Evolutionary conservation across 2,113 vertebrate genomes (phyloP).

Genomic region (Myxocyprinus asiaticus): DNA sequence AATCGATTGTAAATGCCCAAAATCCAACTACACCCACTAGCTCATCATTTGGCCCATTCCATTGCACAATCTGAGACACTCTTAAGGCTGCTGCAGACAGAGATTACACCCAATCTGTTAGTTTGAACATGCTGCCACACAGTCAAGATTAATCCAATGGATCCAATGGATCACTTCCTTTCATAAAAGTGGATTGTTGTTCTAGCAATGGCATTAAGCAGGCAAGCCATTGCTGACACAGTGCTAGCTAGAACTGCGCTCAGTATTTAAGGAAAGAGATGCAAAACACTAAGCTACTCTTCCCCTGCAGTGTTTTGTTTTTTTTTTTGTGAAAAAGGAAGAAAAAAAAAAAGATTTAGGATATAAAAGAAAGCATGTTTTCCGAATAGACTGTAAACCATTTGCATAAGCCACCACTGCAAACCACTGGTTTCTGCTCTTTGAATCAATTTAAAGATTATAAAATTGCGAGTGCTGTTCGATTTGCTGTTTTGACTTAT

Average conservation of each 20-base stretch:
- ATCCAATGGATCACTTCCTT: constrained; percentile 20
- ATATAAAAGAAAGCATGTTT: no score
- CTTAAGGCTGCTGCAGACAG: constrained; percentile 52
- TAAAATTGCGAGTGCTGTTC: no score
- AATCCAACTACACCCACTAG: constrained; percentile 54
- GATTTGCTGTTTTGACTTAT: no score
- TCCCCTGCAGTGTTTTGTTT: constrained; percentile 27
- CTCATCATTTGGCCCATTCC: constrained; percentile 48
- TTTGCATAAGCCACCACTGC: not conserved
- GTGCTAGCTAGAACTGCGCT: constrained; percentile 19
- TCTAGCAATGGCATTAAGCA: constrained; percentile 43
- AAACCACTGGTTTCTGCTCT: no score
- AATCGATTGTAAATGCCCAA: constrained; percentile 49
- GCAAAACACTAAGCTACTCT: not conserved
- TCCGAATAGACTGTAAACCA: no score
- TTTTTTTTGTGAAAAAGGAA: no score
- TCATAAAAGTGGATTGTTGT: constrained; percentile 52
- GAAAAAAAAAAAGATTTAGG: no score
- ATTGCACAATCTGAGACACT: constrained; percentile 46
- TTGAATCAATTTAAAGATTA: no score
- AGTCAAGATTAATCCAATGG: constrained; percentile 47
- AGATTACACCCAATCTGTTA: constrained; percentile 69
- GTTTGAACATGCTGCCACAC: constrained; percentile 10
- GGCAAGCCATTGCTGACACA: constrained; percentile 38
- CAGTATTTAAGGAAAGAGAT: constrained; percentile 32